phyloP scores from a whole-genome alignment of 2,113 vertebrate genomes.

The Castor canadensis region DNA sequence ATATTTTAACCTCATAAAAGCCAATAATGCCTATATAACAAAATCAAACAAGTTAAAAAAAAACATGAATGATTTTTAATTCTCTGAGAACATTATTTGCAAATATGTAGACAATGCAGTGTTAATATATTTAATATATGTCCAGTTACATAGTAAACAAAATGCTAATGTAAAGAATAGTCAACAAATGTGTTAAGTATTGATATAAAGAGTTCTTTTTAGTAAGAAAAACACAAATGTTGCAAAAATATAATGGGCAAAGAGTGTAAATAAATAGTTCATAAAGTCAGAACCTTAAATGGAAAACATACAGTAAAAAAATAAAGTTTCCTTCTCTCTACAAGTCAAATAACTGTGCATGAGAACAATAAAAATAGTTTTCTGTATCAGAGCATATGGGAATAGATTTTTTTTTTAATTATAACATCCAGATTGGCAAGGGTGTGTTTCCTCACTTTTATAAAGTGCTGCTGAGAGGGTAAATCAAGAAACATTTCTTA shows the following conservation, averaged over 20 bases:
- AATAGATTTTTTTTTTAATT: slow-evolving; percentile 24
- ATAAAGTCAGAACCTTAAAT: slow-evolving; percentile 34
- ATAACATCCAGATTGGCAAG: slow-evolving; percentile 47
- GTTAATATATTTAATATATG: slow-evolving; percentile 13
- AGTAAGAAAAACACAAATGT: background rate
- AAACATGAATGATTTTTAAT: background rate
- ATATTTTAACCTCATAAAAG: background rate
- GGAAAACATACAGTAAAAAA: background rate
- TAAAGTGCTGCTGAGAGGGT: slow-evolving; percentile 9
- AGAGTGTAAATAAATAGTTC: background rate
- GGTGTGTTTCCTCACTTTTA: slow-evolving; percentile 48
- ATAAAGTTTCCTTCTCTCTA: background rate
- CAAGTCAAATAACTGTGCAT: slow-evolving; percentile 40
- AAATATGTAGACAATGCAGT: background rate
- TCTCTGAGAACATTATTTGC: background rate
- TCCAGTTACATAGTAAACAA: background rate
- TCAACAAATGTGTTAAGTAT: background rate
- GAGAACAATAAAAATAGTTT: slow-evolving; percentile 47
- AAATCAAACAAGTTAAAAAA: slow-evolving; percentile 1
- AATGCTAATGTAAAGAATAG: background rate
- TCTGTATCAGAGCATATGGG: slow-evolving; percentile 46
- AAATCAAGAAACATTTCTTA: slow-evolving; percentile 53
- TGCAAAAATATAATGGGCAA: background rate
- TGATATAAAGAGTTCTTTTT: background rate
- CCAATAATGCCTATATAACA: background rate